Base-by-base conservation (phyloP, 2,797 vertebrate species). In the Tokudaia muenninki region DNA sequence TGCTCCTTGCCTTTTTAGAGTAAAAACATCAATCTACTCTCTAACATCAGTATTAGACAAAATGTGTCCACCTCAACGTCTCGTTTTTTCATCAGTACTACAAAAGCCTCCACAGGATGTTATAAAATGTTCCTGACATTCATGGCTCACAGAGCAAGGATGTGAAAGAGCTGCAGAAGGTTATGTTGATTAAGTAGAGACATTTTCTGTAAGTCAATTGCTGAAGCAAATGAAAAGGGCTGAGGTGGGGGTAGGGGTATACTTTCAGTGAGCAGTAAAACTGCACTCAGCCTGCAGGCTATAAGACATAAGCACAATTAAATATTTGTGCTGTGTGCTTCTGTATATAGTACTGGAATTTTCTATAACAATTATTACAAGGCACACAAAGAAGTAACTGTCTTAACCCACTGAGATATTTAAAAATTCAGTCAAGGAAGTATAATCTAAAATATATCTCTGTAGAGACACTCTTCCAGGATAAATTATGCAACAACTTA, bases 171-270 rank as follows among this genome's bases (percentile, higher is more conserved):
- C 83, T 0, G 10, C 59, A 97, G 84, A 97, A 98, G 94, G 94
- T 98, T 98, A 97, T 97, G 90, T 96, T 98, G 94, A 98, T 98
- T 97, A 98, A 97, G 84, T 57, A 91, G 82, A 98, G 92, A 97
- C 41, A 31, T 96, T 95, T 97, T 96, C 95, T 97, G 97, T 95
- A 96, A 97, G 98, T 86, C 70, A 67, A 92, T 67, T 95, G 55
- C 87, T 97, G 92, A 97, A 98, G 81, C 67, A 72, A 95, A 92
- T 79, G 90, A 88, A 84, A 93, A 93, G 8, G 14, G 59, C 92
- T 72, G 50, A 87, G 63, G 65, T 90, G 92, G 34, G 21, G 90
- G 94, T 59, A 96, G 74, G 92, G 96, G 81, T 95, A 77, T 92
- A 79, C 91, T 98, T 94, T 94, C 61, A 96, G 91, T 26, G 67